These are phyloP conservation scores for Narcine bancroftii DNA, from an alignment of 2,113 vertebrate genomes.

Conservation along the genomic window DNA sequence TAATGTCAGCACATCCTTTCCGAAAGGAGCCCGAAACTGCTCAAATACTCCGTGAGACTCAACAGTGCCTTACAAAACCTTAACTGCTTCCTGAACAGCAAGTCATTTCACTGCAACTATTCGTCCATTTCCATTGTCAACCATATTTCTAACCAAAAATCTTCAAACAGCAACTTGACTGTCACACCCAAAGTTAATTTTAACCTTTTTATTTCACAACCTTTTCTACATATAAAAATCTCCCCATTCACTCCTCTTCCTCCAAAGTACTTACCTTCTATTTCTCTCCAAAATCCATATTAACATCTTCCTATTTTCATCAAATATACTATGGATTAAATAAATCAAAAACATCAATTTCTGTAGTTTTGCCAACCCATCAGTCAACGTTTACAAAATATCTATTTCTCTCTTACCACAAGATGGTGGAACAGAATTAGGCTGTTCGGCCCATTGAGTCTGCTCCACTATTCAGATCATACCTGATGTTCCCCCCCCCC, in stretches of 20 bases:
- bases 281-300: too few species aligned
- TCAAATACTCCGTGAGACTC: too few species aligned
- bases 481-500: too few species aligned
- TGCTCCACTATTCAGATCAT: too few species aligned
- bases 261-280: neutral
- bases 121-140: neutral
- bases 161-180: neutral
- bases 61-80: too few species aligned
- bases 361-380: neutral
- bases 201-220: neutral
- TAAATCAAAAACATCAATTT: neutral
- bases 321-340: neutral
- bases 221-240: neutral
- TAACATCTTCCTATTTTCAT: neutral
- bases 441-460: too few species aligned
- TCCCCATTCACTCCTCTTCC: neutral
- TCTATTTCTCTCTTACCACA: neutral
- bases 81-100: too few species aligned
- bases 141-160: neutral
- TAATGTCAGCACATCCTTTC: too few species aligned
- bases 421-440: too few species aligned
- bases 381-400: neutral
- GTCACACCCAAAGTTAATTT: neutral
- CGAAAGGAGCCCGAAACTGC: too few species aligned
- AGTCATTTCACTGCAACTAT: neutral